Conservation (phyloP, 2,113 vertebrate genomes). For the Malurus elegans region DNA sequence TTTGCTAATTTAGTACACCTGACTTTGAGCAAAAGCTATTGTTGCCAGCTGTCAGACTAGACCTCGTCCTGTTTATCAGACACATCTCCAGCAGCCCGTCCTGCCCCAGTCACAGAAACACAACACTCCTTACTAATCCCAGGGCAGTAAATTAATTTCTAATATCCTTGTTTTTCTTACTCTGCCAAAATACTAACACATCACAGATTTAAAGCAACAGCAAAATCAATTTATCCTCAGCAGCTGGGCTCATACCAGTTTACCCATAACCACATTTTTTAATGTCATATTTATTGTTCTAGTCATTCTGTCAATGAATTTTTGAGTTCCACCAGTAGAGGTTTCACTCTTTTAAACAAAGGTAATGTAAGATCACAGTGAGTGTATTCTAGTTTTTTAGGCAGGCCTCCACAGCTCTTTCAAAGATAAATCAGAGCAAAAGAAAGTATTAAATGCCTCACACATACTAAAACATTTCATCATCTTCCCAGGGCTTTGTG, state of each 20-base stretch:
- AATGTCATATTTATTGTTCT: not conserved
- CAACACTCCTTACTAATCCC: conserved; percentile 30
- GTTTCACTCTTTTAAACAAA: not conserved
- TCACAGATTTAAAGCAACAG: conserved; percentile 42
- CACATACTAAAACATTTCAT: conserved; percentile 19
- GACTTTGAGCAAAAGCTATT: conserved; percentile 53
- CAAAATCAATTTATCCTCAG: conserved; percentile 39
- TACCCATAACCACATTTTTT: not conserved
- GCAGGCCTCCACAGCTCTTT: not conserved
- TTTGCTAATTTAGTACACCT: conserved; percentile 70
- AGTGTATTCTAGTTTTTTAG: not conserved
- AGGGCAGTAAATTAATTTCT: conserved; percentile 36
- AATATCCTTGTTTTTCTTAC: conserved; percentile 58
- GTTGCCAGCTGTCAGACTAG: conserved; percentile 68
- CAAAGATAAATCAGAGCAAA: conserved; percentile 31
- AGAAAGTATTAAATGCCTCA: not conserved
- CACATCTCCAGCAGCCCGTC: conserved; percentile 34
- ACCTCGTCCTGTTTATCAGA: conserved; percentile 71
- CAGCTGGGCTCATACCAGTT: not conserved
- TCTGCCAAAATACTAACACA: conserved; percentile 54
- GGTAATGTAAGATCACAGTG: not conserved
- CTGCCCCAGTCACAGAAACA: conserved; percentile 17
- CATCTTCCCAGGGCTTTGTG: not conserved
- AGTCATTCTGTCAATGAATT: not conserved
- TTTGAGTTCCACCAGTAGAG: not conserved